Evolutionary conservation across 2,797 vertebrate genomes (phyloP), one percentile per base, ranked within the genome.

Genomic region (Ispidina lecontei): DNA sequence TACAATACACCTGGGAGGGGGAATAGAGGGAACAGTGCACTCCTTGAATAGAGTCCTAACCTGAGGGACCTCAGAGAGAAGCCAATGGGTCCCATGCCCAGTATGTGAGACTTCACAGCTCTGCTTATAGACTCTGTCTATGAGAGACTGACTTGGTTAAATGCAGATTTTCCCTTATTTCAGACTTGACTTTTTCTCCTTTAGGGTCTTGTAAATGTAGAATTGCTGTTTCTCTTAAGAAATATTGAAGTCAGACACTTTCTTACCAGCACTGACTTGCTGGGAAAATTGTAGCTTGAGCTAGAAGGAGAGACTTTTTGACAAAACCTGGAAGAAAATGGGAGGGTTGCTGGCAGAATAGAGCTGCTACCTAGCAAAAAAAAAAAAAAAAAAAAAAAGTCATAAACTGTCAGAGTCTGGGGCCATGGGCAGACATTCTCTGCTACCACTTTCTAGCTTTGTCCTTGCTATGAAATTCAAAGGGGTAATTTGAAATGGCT

Each of bases 221-320:
- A 87, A 91, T 25, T 73, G 49, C 37, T 81, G 28, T 91, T 96
- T 89, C 91, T 94, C 44, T 51, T 90, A 86, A 72, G 79, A 77
- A 95, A 92, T 91, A 92, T 9, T 78, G 59, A 77, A 95, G 83
- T 95, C 87, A 94, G 52, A 70, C 79, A 86, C 84, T 69, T 80
- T 82, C 91, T 69, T 67, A 87, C 47, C 67, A 72, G 43, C 22
- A 33, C 69, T 71, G 78, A 46, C 58, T 91, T 77, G 47, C 82
- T 85, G 81, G 59, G 67, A 91, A 94, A 95, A 54, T 17, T 78
- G 67, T 69, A 78, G 31, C 47, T 83, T 56, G 59, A 78, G 33
- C 29, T 85, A 72, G 47, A 87, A 89, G 82, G 84, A 91, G 69
- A 85, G 76, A 63, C 23, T 15, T 87, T 72, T 91, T 75, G 26